Conservation (phyloP, 2,888 invertebrate species). For the Amiota communis region DNA sequence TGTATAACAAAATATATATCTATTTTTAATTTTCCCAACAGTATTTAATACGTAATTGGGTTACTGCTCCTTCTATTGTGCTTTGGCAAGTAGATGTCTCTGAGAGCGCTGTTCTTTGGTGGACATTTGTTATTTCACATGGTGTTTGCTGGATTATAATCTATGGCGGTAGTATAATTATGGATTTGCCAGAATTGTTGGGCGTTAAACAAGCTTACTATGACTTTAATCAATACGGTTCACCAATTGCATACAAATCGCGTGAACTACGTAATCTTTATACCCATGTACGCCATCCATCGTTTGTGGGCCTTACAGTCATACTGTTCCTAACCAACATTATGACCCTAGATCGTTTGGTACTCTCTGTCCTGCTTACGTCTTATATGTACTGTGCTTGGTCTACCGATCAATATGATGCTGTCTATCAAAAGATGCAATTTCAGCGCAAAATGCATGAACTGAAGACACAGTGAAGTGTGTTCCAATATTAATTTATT, state of each 20-base stretch:
- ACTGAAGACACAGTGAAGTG: slow-evolving; percentile 59
- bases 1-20: slow-evolving; percentile 38
- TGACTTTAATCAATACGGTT: slow-evolving; percentile 74
- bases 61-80: slow-evolving; percentile 72
- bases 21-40: slow-evolving; percentile 54
- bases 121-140: slow-evolving; percentile 75
- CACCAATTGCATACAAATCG: slow-evolving; percentile 76
- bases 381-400: slow-evolving; percentile 78
- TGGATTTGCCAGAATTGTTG: slow-evolving; percentile 77
- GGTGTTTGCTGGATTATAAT: slow-evolving; percentile 76
- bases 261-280: slow-evolving; percentile 75
- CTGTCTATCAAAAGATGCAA: slow-evolving; percentile 75
- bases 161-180: slow-evolving; percentile 77
- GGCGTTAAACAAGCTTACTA: slow-evolving; percentile 80
- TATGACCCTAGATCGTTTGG: slow-evolving; percentile 78
- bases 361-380: slow-evolving; percentile 75
- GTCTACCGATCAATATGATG: slow-evolving; percentile 77
- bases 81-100: slow-evolving; percentile 76
- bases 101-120: slow-evolving; percentile 73
- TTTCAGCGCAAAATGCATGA: slow-evolving; percentile 74
- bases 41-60: slow-evolving; percentile 76
- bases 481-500: slow-evolving; percentile 27
- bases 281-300: slow-evolving; percentile 78
- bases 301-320: slow-evolving; percentile 76
- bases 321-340: slow-evolving; percentile 77